A percentile compares a stretch with the other conserved stretches of the same genome.
These are phyloP conservation scores for Litocranius walleri DNA, from an alignment of 2,113 vertebrate genomes.

Conservation along the genomic window DNA sequence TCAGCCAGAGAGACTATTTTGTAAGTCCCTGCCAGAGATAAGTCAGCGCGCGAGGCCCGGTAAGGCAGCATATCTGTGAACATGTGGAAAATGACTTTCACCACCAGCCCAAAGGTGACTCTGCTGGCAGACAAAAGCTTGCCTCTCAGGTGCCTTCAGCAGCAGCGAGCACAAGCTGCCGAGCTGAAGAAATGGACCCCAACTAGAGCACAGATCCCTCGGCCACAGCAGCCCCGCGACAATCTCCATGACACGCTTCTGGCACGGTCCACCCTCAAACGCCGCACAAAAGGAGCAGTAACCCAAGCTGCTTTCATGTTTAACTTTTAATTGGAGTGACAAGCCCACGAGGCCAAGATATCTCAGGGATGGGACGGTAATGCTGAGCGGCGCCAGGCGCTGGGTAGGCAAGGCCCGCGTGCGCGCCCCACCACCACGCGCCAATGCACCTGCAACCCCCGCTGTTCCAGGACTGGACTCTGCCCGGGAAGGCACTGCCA, in stretches of 20 bases:
- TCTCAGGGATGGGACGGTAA: constrained; percentile 56
- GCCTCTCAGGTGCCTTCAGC: constrained; percentile 47
- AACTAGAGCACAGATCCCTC: background rate
- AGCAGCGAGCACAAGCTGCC: background rate
- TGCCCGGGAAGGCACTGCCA: constrained; percentile 72
- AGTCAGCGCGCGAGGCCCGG: constrained; percentile 84
- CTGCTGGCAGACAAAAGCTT: constrained; percentile 67
- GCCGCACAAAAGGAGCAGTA: background rate
- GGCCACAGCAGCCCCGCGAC: background rate
- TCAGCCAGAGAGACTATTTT: constrained; percentile 91
- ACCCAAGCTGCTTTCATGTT: background rate
- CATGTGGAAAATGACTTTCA: constrained; percentile 80
- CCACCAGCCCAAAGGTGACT: constrained; percentile 80
- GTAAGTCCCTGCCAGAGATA: constrained; percentile 86
- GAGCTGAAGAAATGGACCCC: background rate
- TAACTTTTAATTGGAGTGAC: constrained; percentile 67
- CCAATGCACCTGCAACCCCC: constrained; percentile 83
- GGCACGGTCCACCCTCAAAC: background rate
- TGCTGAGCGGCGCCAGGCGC: constrained; percentile 64
- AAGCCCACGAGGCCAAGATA: constrained; percentile 64
- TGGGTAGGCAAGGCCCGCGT: constrained; percentile 3
- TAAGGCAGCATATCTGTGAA: constrained; percentile 66
- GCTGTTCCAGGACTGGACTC: constrained; percentile 76
- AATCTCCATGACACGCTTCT: background rate
- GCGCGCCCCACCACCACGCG: background rate